Evolutionary conservation across 2,113 vertebrate species (phyloP), one percentile per base, ranked within the genome.

Genomic region (Phylloscopus trochiloides): DNA sequence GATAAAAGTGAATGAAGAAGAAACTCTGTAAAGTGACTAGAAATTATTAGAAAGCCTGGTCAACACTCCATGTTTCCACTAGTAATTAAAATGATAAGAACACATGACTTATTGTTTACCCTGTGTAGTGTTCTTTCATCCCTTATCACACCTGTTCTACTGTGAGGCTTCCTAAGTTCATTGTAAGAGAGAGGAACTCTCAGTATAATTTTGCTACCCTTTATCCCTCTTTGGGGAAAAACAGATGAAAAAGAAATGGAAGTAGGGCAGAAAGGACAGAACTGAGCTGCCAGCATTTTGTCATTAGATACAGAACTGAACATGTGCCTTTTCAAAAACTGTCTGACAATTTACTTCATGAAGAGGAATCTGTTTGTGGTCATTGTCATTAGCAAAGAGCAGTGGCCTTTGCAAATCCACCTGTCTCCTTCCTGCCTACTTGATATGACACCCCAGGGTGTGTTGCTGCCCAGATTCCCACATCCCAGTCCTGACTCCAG

Each of bases 371-470:
- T 34, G 2, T 50, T 38, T 65, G 28, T 79, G 57, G 31, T 61
- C 24, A 20, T 7, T 19, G 20, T 54, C 7, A 19, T 42, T 34
- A 67, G 47, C 36, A 58, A 40, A 42, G 32, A 50, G 62, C 71
- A 47, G 2, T 43, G 63, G 43, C 38, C 63, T 72, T 32, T 73
- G 67, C 75, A 6, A n/a, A 13, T n/a, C 51, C 29, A 15, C 29
- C 59, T 78, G 14, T 34, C 57, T 74, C 45, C 59, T 86, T 42
- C 55, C 47, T 79, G 34, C 40, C 52, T 68, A 0, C 76, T n/a
- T 52, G 11, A 25, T 42, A 3, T 2, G 17, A 8, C 1, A 11
- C n/a, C 12, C n/a, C 12, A 0, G 0, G 10, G 18, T 1, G 0
- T 55, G 42, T 26, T 89, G 48, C 15, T 52, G 5, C 18, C 3